These are phyloP conservation scores for Cisticola juncidis DNA, from an alignment of 2,113 vertebrate genomes.

Conservation along the genomic window DNA sequence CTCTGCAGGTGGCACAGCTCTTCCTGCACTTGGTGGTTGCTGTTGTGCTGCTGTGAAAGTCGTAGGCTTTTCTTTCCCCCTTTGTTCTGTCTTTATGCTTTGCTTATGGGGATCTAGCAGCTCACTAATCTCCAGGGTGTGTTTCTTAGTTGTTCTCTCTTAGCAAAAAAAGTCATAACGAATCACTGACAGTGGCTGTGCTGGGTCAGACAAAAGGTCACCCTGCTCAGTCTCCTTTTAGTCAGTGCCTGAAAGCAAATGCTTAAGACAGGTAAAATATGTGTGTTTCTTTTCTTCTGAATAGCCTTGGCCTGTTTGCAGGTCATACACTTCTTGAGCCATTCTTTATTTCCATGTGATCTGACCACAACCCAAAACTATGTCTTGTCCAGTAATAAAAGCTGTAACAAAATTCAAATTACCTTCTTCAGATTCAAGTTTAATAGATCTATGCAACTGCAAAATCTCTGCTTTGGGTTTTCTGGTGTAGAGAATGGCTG, in stretches of 20 bases:
- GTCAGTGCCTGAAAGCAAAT: not conserved
- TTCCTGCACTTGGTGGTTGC: not conserved
- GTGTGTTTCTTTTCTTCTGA: not conserved
- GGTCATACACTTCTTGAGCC: not conserved
- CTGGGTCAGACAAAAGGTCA: not conserved
- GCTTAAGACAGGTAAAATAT: not conserved
- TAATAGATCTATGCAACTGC: not conserved
- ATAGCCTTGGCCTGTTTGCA: not conserved
- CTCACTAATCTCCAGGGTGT: not conserved
- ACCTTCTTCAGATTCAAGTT: conserved; percentile 51
- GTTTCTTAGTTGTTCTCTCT: not conserved
- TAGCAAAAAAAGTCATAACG: not conserved
- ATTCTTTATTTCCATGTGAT: not conserved
- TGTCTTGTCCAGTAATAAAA: not conserved
- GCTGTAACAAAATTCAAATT: conserved; percentile 3
- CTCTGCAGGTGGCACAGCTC: not conserved
- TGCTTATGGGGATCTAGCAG: not conserved
- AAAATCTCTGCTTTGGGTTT: conserved; percentile 45
- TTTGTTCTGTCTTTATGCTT: not conserved
- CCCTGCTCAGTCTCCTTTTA: not conserved
- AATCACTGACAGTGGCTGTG: not conserved
- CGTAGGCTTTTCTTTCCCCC: fast-evolving
- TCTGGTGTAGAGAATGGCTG: conserved; percentile 55
- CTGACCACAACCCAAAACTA: not conserved
- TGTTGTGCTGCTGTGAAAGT: not conserved